phyloP scores from a whole-genome alignment of 1,140 invertebrate species.

The Drosophila sturtevanti region DNA sequence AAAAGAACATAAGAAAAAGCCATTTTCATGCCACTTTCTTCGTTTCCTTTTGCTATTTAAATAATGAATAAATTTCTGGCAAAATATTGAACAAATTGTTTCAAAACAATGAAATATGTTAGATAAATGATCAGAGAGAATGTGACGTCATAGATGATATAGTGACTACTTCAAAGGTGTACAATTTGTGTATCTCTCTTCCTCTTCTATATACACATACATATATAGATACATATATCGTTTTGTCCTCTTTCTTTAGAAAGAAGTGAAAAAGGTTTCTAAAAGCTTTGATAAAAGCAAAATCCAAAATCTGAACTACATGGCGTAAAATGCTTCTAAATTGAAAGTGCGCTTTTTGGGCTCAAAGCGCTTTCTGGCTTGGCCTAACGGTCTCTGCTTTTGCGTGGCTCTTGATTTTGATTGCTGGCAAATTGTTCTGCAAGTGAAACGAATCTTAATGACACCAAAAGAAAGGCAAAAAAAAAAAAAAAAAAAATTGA shows the following conservation, averaged over 20 bases:
- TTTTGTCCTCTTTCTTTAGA: constrained; percentile 28
- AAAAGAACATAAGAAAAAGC: constrained; percentile 30
- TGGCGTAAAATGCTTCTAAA: constrained; percentile 57
- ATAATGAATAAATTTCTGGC: constrained; percentile 8
- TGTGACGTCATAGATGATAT: neutral
- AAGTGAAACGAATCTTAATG: constrained; percentile 73
- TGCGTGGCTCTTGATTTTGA: constrained; percentile 75
- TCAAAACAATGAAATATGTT: neutral
- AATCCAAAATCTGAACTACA: constrained; percentile 46
- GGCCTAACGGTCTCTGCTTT: constrained; percentile 16
- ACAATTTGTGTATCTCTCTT: constrained; percentile 42
- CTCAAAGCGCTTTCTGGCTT: constrained; percentile 35
- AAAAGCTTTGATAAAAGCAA: constrained; percentile 30
- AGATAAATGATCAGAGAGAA: constrained; percentile 3
- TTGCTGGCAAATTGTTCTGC: constrained; percentile 60
- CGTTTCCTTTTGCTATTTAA: constrained; percentile 9
- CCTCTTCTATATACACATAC: constrained; percentile 45
- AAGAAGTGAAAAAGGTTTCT: constrained; percentile 44
- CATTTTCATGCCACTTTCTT: neutral
- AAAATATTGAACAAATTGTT: constrained; percentile 4
- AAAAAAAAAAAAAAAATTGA: too few species aligned
- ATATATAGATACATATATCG: too few species aligned
- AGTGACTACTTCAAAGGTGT: neutral
- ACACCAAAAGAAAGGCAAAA: constrained; percentile 58
- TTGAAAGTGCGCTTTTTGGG: constrained; percentile 54